Percentiles rank a stretch among this genome's conserved stretches.
phyloP scores from a whole-genome alignment of 2,113 vertebrate genomes.

The Kryptolebias marmoratus region DNA sequence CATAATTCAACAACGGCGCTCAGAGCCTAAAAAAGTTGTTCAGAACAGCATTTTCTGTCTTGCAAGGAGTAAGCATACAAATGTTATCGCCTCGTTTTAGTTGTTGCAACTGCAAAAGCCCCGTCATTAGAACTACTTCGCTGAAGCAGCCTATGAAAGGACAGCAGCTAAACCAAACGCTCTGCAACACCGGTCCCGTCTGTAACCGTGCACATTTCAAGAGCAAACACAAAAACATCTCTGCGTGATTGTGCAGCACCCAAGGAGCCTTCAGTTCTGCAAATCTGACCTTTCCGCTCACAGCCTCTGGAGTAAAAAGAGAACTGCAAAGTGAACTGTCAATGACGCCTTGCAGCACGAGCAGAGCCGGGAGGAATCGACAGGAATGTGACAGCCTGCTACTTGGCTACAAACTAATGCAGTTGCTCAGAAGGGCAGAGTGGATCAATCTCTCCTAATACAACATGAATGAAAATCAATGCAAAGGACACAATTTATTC shows the following conservation, averaged over 20 bases:
- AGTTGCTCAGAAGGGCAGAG: conserved; percentile 48
- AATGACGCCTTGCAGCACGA: conserved; percentile 34
- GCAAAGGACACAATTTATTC: conserved; percentile 44
- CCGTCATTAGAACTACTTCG: too few relatives aligned
- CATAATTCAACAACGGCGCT: conserved; percentile 47
- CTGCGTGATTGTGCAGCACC: not conserved
- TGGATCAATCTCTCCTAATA: conserved; percentile 62
- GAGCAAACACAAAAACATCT: too few relatives aligned
- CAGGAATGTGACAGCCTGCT: conserved; percentile 32
- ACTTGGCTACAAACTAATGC: conserved; percentile 33
- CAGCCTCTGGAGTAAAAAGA: conserved; percentile 35
- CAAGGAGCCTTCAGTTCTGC: conserved; percentile 4
- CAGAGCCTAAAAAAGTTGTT: conserved; percentile 33
- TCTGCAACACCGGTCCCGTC: too few relatives aligned
- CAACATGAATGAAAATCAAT: conserved; percentile 71
- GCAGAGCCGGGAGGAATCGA: conserved; percentile 20
- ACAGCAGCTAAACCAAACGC: not conserved
- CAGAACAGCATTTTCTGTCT: conserved; percentile 10
- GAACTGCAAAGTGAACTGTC: conserved; percentile 54
- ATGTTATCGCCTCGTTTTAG: too few relatives aligned
- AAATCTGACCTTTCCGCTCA: conserved; percentile 62
- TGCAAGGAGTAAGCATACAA: conserved; percentile 3
- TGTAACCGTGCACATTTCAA: too few relatives aligned
- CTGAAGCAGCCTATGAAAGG: too few relatives aligned
- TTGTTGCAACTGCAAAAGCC: too few relatives aligned